phyloP scores from a whole-genome alignment of 2,797 vertebrate genomes.

The Brotula barbata region DNA sequence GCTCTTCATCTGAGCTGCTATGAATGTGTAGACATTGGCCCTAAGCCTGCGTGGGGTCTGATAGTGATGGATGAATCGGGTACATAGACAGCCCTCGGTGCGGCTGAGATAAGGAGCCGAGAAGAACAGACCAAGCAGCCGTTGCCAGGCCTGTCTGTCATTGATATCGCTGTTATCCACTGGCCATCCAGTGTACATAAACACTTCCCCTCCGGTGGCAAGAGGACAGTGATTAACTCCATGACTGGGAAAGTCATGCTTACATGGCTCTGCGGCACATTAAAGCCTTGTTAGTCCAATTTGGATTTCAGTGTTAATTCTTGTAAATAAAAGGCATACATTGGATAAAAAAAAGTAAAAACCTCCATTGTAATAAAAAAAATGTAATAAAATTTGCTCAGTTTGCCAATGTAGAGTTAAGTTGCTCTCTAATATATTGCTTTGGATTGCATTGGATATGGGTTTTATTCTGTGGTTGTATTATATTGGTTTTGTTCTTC shows the following conservation, averaged over 20 bases:
- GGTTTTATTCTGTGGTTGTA: no score
- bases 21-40: conserved; percentile 34
- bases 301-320: conserved; percentile 2
- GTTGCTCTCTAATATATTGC: no score
- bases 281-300: conserved; percentile 8
- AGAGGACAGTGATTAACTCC: conserved; percentile 37
- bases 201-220: conserved; percentile 36
- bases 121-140: conserved; percentile 62
- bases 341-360: no score
- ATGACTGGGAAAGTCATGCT: conserved; percentile 44
- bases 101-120: conserved; percentile 66
- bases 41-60: conserved; percentile 63
- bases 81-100: conserved; percentile 52
- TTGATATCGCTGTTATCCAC: conserved; percentile 66
- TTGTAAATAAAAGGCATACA: neutral
- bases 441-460: no score
- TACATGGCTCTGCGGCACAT: conserved; percentile 14
- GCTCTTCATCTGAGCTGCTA: conserved; percentile 20
- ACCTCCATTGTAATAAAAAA: no score
- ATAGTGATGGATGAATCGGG: conserved; percentile 73
- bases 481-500: neutral
- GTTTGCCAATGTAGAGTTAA: neutral
- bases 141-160: conserved; percentile 66
- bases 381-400: neutral
- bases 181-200: conserved; percentile 42